Evolutionary conservation across 2,113 vertebrate genomes (phyloP), one percentile per base, ranked within the genome.

Genomic region (Thunnus maccoyii): DNA sequence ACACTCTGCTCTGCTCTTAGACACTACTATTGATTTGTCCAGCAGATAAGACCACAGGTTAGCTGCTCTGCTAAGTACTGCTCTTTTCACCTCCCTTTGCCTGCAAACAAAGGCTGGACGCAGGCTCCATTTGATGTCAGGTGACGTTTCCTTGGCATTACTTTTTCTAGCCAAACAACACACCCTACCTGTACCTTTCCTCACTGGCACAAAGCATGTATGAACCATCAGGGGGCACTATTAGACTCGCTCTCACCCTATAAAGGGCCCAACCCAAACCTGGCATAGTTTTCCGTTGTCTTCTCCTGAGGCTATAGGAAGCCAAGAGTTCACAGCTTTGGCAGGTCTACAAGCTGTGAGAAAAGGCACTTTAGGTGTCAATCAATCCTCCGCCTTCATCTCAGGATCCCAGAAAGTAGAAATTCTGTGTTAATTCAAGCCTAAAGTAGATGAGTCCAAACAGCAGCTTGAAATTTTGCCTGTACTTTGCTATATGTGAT

Each of bases 1-100:
- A 72, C 64, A 90, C 88, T 88, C 81, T 85, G 55, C 54, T 90
- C 77, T 93, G 94, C 96, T 97, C 96, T 97, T 95, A 96, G 96
- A 97, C 96, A 88, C 91, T 95, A 92, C 89, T 96, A 98, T 98
- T 96, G 97, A 99, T 98, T 95, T 94, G 95, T 91, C 85, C 94
- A 92, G 95, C 94, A 96, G 94, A 95, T 96, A 94, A 96, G 95
- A 94, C 90, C 82, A 91, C 92, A 89, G 93, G 91, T 95, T 96
- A 94, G 94, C 93, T 93, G 93, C 94, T 95, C 95, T 95, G 94
- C 95, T 97, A 96, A 96, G 95, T 96, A 93, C 84, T 89, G 86
- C 81, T 87, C 91, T 94, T 92, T 91, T 93, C 78, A 83, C 77
- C 25, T 93, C 64, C 14, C 46, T 94, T 91, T 94, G 86, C 90